Base-by-base conservation (phyloP, 2,888 invertebrate species). In the Oscheius myriophilus region DNA sequence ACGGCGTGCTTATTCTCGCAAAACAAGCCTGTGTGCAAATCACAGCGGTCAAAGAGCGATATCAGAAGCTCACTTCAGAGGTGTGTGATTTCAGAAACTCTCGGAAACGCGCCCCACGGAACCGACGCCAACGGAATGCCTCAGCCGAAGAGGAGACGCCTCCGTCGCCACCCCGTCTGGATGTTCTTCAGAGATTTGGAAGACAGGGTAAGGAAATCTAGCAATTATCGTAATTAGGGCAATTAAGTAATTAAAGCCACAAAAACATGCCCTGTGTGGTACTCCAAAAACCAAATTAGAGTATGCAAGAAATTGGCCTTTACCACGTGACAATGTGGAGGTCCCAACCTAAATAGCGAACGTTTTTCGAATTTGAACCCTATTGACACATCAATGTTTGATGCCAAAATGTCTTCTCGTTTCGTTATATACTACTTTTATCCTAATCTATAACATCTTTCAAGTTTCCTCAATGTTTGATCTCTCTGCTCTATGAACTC, bases 131-230 rank as follows among this genome's bases (percentile, higher is more conserved):
- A 74, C 62, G 80, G 77, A 41, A 72, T 77, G 18, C 79, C 77
- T 1, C 80, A 80, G 52, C 80, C 80, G 49, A 83, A 82, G 61
- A 63, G 82, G 39, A 71, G 81, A 33, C 64, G 82, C 18, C 72
- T 82, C n/a, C 66, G 82, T 1, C 73, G 82, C 16, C 84, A 84
- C 73, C 84, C 84, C 7, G 84, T 84, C 9, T 84, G 84, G 84
- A 78, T 80, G 68, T 84, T 77, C 68, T 84, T 83, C 75, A 72
- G 74, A 45, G 82, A 83, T 73, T 68, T 83, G 23, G 82, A 83
- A 59, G 84, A 84, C 65, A 73, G 82, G 70, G 81, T 82, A 57
- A 67, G 75, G 57, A 18, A n/a, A n/a, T n/a, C n/a, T n/a, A n/a
- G n/a, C n/a, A n/a, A n/a, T n/a, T n/a, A n/a, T n/a, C n/a, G n/a